These are phyloP conservation scores for Myrmecophaga tridactyla DNA, from an alignment of 2,113 vertebrate genomes.

Conservation along the genomic window DNA sequence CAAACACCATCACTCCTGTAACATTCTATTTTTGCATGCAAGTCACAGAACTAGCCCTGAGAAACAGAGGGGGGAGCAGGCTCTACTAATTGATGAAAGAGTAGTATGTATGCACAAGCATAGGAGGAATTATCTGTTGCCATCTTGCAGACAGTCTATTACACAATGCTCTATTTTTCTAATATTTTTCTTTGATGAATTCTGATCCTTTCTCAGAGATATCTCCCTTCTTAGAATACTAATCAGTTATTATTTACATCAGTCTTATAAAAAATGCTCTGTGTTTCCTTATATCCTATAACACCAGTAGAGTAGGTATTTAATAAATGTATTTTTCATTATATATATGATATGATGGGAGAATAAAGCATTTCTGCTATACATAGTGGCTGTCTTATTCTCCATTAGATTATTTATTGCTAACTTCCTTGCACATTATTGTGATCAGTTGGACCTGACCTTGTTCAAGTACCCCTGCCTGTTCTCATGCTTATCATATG, in stretches of 20 bases:
- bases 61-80: background rate
- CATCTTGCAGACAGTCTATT: background rate
- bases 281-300: background rate
- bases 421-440: background rate
- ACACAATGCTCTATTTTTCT: background rate
- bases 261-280: background rate
- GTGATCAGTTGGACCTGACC: background rate
- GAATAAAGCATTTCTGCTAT: background rate
- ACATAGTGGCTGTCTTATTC: background rate
- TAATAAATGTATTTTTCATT: background rate
- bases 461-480: background rate
- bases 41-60: background rate
- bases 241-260: background rate
- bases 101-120: background rate
- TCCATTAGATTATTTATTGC: background rate
- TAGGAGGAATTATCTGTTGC: background rate
- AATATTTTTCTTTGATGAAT: background rate
- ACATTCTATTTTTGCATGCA: background rate
- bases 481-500: background rate
- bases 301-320: background rate
- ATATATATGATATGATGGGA: background rate
- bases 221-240: background rate
- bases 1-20: background rate
- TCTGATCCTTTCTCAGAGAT: background rate
- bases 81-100: background rate